Evolutionary conservation across 2,113 vertebrate species (phyloP), one percentile per base, ranked within the genome.

Genomic region (Progne subis): DNA sequence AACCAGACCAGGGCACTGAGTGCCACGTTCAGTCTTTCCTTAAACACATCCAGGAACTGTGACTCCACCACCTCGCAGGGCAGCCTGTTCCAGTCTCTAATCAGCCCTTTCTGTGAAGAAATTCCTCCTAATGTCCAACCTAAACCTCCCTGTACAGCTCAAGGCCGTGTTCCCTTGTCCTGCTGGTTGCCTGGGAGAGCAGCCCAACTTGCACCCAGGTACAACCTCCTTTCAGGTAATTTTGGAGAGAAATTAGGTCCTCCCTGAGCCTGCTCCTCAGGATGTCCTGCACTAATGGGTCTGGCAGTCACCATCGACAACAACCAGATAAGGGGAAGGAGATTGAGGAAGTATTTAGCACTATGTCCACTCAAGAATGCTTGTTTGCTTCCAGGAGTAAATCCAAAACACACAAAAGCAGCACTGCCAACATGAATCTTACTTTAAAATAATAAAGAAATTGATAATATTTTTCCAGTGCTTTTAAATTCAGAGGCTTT

Each of bases 41-140:
- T n/a, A 24, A 32, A 20, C 19, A 13, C 24, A 5, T 29, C 37
- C 50, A 31, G 44, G 14, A 3, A 46, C 0, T 0, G 60, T 20
- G 46, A n/a, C 39, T n/a, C 44, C 60, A 32, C 6, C 52, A 37
- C 32, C 52, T 37, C 46, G 13, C 52, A 3, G 18, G 37, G 39
- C 44, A 52, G 37, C 37, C 60, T 0, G 0, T 75, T 74, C 34
- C 57, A 21, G 10, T 49, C 11, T 47, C 26, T 60, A 12, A 60
- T 18, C 39, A 20, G 37, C 28, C 15, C 32, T 4, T 53, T 53
- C 32, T 31, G 8, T 52, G 46, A 25, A 75, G 28, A 32, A 60
- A 53, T 46, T 60, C 24, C 23, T 39, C 10, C 28, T 59, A 8
- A 39, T 39, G 4, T 16, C 32, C 32, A n/a, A 29, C 46, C 13